Base-by-base conservation (phyloP, 2,888 invertebrate species). In the Scelioninae gen. 1 region DNA sequence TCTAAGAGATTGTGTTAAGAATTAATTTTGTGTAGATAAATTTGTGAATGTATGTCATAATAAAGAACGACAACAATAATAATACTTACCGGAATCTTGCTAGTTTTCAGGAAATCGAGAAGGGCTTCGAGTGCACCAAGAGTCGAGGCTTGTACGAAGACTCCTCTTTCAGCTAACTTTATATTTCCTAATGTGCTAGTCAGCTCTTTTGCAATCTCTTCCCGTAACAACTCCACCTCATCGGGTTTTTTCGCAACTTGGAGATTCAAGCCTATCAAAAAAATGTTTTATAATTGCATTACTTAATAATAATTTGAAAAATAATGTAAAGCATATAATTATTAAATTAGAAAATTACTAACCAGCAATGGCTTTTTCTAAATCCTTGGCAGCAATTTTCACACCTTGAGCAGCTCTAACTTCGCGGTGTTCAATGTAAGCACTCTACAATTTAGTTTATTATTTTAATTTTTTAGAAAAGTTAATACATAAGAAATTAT, bases 111-210 rank as follows among this genome's bases (percentile, higher is more conserved):
- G 93, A 98, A 99, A 92, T 98, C 98, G 5, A 99, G 93, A 71
- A 99, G 93, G 0, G 99, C 99, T 93, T 99, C 99, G 9, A 99
- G 93, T 0, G 99, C 99, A 7, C 99, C 99, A 6, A 99, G 94
- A n/a, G 99, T 99, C 0, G 99, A 99, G 0, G 99, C 99, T 91
- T 99, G 99, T n/a, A 99, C 99, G 93, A 98, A 99, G 51, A 99
- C 99, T 53, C 99, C 99, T 83, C 97, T 95, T 86, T 97, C 97
- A 43, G 96, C 95, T 85, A 98, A 93, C 92, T 98, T 98, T 90
- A 99, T 99, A 34, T 97, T 96, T 66, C 97, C 97, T 62, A 99
- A 94, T 1, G 98, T 99, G 29, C 96, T 96, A 90, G 96, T 96
- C 88, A 99, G 93, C 90, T 98, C 98, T 66, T 94, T 95, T 0